Evolutionary conservation across 2,888 invertebrate genomes (phyloP), one percentile per base, ranked within the genome.

Genomic region (Drosophila neonasuta): DNA sequence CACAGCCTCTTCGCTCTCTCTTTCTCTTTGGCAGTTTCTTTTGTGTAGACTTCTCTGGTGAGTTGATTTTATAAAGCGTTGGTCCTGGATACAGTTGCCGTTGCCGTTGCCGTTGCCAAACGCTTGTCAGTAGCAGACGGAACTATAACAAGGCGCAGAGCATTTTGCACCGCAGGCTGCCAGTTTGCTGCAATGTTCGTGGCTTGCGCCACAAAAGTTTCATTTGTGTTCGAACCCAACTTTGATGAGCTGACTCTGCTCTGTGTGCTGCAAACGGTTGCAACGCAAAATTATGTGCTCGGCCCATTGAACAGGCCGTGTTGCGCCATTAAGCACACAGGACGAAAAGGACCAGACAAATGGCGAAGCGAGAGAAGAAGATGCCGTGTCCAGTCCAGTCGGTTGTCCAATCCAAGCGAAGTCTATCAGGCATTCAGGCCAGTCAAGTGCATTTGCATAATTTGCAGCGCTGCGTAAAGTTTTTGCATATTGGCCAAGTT

Each of bases 391-490:
- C 66, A 62, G 50, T 24, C 51, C 55, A 55, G 58, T 32, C 42
- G 13, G 7, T 24, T 24, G 24, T 24, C 24, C 24, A 24, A 24
- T 24, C 24, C 24, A 24, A 24, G 24, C 24, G 24, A 0, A 24
- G 24, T 24, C 41, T 34, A 54, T 20, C 46, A 60, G 41, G 32
- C 48, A 48, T 24, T 10, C 46, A 48, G 15, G 24, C 24, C 44
- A 66, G 75, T 49, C 75, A 65, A 83, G 68, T 84, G 81, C 84
- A 82, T 83, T 83, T 86, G 74, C 84, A 84, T 83, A 78, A 84
- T 80, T 81, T 76, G 74, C 63, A 32, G 60, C 50, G 61, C 70
- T 71, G 73, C 67, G 54, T 61, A 71, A 86, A 86, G 67, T 86
- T 84, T 79, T 45, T 71, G 73, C 69, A 79, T 74, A 71, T 77